Conservation (phyloP, 2,113 vertebrate genomes). For the Gambusia affinis region DNA sequence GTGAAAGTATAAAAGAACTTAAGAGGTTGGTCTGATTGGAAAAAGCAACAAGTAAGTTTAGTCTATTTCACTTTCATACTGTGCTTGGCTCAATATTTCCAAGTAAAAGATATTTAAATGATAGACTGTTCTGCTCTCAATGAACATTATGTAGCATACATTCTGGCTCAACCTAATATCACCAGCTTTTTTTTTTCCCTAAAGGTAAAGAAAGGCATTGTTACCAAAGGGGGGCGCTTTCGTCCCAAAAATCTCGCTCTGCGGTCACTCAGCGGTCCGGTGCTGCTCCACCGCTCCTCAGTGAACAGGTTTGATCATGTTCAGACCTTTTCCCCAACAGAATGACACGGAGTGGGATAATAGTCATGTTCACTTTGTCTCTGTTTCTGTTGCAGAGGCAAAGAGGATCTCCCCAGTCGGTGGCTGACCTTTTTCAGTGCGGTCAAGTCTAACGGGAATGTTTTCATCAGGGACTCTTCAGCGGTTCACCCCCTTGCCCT, state of each 20-base stretch:
- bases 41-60: background rate
- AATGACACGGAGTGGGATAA: background rate
- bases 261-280: slow-evolving; percentile 85
- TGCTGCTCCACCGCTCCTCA: slow-evolving; percentile 92
- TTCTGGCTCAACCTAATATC: background rate
- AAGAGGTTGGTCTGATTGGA: too few relatives aligned
- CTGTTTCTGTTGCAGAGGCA: slow-evolving; percentile 74
- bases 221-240: slow-evolving; percentile 90
- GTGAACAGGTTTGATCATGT: slow-evolving; percentile 87
- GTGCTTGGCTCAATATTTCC: background rate
- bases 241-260: slow-evolving; percentile 85
- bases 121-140: background rate
- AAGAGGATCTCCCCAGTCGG: slow-evolving; percentile 84
- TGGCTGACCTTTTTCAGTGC: slow-evolving; percentile 96
- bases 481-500: slow-evolving; percentile 90
- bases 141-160: too few relatives aligned
- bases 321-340: background rate
- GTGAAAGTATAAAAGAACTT: background rate
- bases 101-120: background rate
- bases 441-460: slow-evolving; percentile 85
- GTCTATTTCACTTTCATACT: background rate
- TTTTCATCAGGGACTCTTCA: slow-evolving; percentile 94
- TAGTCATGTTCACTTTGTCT: background rate
- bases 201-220: slow-evolving; percentile 89
- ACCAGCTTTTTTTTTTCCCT: background rate